Conservation (phyloP, 1,140 invertebrate genomes). For the Trigoniulus corallinus region DNA sequence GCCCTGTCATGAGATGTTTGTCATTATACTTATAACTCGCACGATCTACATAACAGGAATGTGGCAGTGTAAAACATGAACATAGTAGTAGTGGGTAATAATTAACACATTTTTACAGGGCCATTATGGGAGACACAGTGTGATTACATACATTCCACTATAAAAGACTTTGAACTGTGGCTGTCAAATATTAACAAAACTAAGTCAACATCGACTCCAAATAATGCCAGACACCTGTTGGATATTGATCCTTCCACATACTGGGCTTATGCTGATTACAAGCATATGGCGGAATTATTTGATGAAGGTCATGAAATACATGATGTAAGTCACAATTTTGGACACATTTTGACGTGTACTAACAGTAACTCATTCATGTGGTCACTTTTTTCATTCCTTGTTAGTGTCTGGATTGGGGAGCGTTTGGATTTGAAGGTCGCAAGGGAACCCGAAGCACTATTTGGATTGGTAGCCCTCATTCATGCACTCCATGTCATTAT, state of each 20-base stretch:
- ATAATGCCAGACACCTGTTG: neutral
- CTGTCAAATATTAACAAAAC: neutral
- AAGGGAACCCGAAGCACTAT: slow-evolving; percentile 54
- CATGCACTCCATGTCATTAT: slow-evolving; percentile 83
- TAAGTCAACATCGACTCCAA: neutral
- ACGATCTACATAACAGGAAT: too few relatives aligned
- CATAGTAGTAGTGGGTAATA: neutral
- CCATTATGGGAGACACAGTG: slow-evolving; percentile 62
- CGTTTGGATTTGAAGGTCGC: slow-evolving; percentile 53
- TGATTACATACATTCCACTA: slow-evolving; percentile 31
- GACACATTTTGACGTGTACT: neutral
- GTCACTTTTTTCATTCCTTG: too few relatives aligned
- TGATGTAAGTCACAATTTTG: slow-evolving; percentile 25
- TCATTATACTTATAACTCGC: too few relatives aligned
- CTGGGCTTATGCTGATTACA: slow-evolving; percentile 74
- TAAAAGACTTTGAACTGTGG: slow-evolving; percentile 42
- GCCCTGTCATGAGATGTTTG: too few relatives aligned
- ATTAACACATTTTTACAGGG: slow-evolving; percentile 13
- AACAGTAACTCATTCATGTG: slow-evolving; percentile 10
- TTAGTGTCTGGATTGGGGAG: slow-evolving; percentile 49
- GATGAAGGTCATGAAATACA: slow-evolving; percentile 37
- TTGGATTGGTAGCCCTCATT: slow-evolving; percentile 74
- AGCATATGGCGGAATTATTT: slow-evolving; percentile 55
- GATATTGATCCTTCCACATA: neutral
- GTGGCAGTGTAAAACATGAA: neutral